Conservation (phyloP, 2,797 vertebrate genomes). For the Dendrocincla fuliginosa region DNA sequence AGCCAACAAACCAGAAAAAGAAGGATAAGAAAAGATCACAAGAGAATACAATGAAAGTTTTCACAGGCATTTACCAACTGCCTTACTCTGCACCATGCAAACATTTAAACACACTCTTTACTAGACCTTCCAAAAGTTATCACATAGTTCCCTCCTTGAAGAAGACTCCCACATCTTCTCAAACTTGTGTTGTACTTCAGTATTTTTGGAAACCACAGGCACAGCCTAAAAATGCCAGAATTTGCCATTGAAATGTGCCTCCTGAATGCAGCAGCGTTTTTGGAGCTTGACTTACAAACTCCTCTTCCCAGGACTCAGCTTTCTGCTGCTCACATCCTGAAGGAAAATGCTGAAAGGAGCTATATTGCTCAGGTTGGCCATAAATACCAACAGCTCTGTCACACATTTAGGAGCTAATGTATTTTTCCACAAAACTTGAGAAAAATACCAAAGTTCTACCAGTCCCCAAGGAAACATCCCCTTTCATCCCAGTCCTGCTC, state of each 20-base stretch:
- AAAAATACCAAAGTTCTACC: neutral
- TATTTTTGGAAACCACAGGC: neutral
- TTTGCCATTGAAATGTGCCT: neutral
- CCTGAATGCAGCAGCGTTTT: neutral
- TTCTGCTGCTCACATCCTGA: neutral
- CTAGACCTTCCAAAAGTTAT: neutral
- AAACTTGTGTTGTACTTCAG: neutral
- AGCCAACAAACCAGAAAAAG: neutral
- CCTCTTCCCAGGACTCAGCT: neutral
- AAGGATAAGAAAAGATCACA: neutral
- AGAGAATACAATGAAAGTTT: neutral
- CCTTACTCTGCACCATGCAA: neutral
- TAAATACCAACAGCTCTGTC: neutral
- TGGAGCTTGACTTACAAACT: neutral
- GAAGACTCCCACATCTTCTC: neutral
- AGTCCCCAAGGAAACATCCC: fast-evolving
- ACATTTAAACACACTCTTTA: neutral
- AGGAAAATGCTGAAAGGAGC: neutral
- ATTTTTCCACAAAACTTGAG: neutral
- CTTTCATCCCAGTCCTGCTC: neutral
- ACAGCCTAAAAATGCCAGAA: neutral
- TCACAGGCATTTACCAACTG: neutral
- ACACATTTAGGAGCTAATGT: neutral
- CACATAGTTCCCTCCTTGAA: neutral
- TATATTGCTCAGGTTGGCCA: neutral